These are phyloP conservation scores for Uropsilus gracilis DNA, from an alignment of 2,113 vertebrate species.

Conservation along the genomic window DNA sequence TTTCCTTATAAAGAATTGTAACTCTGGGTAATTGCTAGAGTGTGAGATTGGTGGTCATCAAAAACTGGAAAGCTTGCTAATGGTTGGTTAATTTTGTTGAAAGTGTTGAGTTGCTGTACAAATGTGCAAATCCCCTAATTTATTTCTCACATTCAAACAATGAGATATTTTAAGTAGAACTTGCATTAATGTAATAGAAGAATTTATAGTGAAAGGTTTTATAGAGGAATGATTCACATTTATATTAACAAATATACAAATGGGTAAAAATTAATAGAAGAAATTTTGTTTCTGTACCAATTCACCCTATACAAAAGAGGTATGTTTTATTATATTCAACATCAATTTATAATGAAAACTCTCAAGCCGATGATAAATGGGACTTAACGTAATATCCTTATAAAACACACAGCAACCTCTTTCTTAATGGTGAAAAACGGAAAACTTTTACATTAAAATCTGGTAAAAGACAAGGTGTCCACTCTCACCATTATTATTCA, in stretches of 20 bases:
- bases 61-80: background rate
- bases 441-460: no score
- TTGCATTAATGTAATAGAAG: background rate
- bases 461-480: no score
- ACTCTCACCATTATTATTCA: no score
- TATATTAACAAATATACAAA: background rate
- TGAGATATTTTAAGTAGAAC: background rate
- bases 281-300: background rate
- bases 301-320: no score
- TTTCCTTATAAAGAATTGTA: background rate
- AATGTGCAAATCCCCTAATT: background rate
- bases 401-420: background rate
- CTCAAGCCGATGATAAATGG: no score
- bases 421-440: no score
- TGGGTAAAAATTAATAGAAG: background rate
- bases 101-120: background rate
- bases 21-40: background rate
- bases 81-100: slow-evolving; percentile 10
- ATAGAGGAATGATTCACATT: background rate
- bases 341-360: no score
- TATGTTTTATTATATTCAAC: background rate
- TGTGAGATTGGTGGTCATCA: background rate
- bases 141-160: background rate
- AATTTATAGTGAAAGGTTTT: background rate
- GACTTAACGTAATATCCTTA: background rate